Evolutionary conservation across 2,797 vertebrate genomes (phyloP).

Genomic region (Oreonectes daqikongensis): DNA sequence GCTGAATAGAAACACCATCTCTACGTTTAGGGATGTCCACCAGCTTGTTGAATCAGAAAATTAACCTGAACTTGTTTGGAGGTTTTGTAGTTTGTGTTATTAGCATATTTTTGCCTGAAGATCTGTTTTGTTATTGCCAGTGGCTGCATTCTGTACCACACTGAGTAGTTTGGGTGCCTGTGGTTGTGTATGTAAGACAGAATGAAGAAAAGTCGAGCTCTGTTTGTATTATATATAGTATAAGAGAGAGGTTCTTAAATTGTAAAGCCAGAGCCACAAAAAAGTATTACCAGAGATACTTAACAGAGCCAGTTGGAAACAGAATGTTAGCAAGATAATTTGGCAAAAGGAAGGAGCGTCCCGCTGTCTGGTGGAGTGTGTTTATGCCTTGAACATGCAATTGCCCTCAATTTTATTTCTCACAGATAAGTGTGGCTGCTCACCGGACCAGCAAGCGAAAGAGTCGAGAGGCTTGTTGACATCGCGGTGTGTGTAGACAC

Average conservation of each 20-base stretch:
- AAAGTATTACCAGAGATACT: no score
- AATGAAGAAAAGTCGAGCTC: neutral
- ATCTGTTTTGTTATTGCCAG: neutral
- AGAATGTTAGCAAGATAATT: constrained; percentile 70
- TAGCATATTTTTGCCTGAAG: neutral
- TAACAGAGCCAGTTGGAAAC: constrained; percentile 63
- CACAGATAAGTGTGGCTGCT: constrained; percentile 71
- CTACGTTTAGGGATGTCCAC: constrained; percentile 11
- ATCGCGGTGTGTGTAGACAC: constrained; percentile 61
- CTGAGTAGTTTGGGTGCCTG: neutral
- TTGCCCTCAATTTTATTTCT: constrained; percentile 75
- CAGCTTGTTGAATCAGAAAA: constrained; percentile 25
- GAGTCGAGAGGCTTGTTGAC: constrained; percentile 66
- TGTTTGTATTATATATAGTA: neutral
- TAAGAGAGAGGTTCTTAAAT: constrained; percentile 51
- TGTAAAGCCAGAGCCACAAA: constrained; percentile 25
- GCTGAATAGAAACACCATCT: constrained; percentile 33
- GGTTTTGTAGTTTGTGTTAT: neutral
- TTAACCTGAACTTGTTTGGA: neutral
- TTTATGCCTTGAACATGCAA: constrained; percentile 74
- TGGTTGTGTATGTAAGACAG: neutral
- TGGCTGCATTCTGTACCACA: neutral
- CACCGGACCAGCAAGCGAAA: constrained; percentile 66
- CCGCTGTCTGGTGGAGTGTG: constrained; percentile 72
- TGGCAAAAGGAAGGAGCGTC: constrained; percentile 67